Evolutionary conservation across 2,888 invertebrate species (phyloP), one percentile per base, ranked within the genome.

Genomic region (Scaptomyza parva): DNA sequence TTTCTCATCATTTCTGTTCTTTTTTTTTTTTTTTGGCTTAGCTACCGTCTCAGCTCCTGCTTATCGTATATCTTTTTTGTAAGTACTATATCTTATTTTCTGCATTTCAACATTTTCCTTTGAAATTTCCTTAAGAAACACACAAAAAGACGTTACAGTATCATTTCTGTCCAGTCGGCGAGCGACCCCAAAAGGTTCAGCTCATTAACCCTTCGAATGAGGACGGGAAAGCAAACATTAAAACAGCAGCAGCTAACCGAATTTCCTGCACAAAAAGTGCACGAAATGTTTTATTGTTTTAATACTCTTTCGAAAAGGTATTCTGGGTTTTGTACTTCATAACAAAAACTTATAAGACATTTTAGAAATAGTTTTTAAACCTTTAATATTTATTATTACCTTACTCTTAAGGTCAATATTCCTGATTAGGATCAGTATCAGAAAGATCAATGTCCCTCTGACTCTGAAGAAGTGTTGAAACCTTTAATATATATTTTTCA

Each of bases 121-220:
- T 79, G 83, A 79, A 79, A 70, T 76, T 76, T 82, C 48, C 79
- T 73, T 48, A 51, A 54, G 40, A 5, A 4, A 12, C 2, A 28
- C n/a, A n/a, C n/a, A 28, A 28, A 28, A 28, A 47, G 5, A 47
- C 58, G 45, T 35, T 61, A 41, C 64, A 63, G 45, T 33, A 45
- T 33, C 20, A 5, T 30, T 33, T n/a, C 18, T 30, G 24, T 54
- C n/a, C 61, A 70, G 57, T n/a, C n/a, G n/a, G n/a, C 53, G 65
- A 64, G 66, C 68, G 75, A 74, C 47, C 68, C 48, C 47, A 52
- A 74, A 74, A 68, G 74, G 72, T 71, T 54, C 77, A 61, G 78
- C 68, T 70, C 84, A 81, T 86, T 84, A 85, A 84, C 87, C 87
- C 81, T 67, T 75, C 33, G 18, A 14, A 18, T 30, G 44, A 30